Evolutionary conservation across 2,888 invertebrate genomes (phyloP), one percentile per base, ranked within the genome.

Genomic region (Mythimna lalbum): DNA sequence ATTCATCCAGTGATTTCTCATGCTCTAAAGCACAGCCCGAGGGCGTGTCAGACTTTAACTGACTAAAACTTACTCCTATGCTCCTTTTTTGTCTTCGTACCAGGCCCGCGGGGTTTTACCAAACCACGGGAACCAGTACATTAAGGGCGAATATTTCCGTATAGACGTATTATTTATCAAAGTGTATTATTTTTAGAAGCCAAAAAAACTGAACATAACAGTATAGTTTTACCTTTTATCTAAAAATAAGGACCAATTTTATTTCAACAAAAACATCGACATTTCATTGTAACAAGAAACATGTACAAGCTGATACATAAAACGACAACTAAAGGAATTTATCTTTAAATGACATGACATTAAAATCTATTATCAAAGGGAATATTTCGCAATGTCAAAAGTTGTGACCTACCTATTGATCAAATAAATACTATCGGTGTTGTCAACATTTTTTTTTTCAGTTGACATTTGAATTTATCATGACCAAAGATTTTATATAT

Each of bases 321-420:
- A 36, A 23, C 21, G 27, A 64, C 57, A 64, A 33, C 53, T 55
- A 64, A 75, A 56, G n/a, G 19, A 68, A 68, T 71, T 60, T 71
- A 55, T 69, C 69, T 65, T 62, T 33, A 56, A 65, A 71, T 53
- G 59, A 53, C 39, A 60, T 31, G 56, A 64, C 70, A 21, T 69
- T 65, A 21, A 62, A 73, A 76, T 53, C 14, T 57, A 57, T 49
- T 19, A 55, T 53, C 21, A 57, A 78, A 60, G 33, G 9, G 10
- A 62, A 65, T 62, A 10, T 66, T 65, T 53, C 10, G 14, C 57
- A 62, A 53, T 71, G 61, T 69, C 65, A 60, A 56, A 72, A 66
- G 59, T 70, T 53, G 36, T 53, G 60, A 70, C 66, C 31, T 63
- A 21, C 23, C 49, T 73, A 74, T 76, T 81, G 78, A 82, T 82